A percentile compares a stretch with the other conserved stretches of the same genome.
Conservation (phyloP, 2,113 vertebrate genomes). For the Antennarius striatus region DNA sequence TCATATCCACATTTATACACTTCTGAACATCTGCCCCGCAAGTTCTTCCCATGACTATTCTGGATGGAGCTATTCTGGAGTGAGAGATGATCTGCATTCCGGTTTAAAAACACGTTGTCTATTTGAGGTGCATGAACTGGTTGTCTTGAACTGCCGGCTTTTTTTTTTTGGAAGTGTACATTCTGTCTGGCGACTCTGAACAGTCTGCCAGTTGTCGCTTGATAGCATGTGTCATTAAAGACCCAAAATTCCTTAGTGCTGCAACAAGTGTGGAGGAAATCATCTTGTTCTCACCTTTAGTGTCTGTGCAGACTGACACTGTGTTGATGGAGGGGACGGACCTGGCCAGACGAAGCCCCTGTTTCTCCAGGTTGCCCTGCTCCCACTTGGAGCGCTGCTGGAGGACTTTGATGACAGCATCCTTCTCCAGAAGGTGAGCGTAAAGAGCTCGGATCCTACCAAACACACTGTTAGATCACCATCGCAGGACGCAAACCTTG, state of each 20-base stretch:
- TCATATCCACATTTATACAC: conserved; percentile 42
- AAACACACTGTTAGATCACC: neutral
- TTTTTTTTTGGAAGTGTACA: conserved; percentile 60
- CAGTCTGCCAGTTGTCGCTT: conserved; percentile 67
- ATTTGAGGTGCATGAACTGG: conserved; percentile 58
- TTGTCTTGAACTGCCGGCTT: conserved; percentile 24
- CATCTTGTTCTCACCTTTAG: conserved; percentile 68
- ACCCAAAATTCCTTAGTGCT: conserved; percentile 9
- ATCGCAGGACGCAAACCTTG: neutral
- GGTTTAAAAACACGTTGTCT: conserved; percentile 63
- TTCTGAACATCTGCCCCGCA: conserved; percentile 60
- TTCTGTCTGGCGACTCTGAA: conserved; percentile 65
- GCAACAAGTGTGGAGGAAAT: neutral
- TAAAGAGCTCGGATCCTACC: conserved; percentile 88
- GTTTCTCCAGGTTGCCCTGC: conserved; percentile 80
- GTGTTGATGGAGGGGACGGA: conserved; percentile 89
- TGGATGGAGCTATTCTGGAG: conserved; percentile 73
- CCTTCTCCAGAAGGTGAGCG: conserved; percentile 94
- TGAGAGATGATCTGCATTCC: conserved; percentile 72
- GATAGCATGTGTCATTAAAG: conserved; percentile 42
- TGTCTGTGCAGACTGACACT: conserved; percentile 19
- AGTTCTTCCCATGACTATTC: conserved; percentile 73
- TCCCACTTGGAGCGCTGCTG: conserved; percentile 90
- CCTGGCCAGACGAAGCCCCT: conserved; percentile 85
- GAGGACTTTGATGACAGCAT: conserved; percentile 94